Evolutionary conservation across 2,888 invertebrate genomes (phyloP).

Genomic region (Papilio elwesi): DNA sequence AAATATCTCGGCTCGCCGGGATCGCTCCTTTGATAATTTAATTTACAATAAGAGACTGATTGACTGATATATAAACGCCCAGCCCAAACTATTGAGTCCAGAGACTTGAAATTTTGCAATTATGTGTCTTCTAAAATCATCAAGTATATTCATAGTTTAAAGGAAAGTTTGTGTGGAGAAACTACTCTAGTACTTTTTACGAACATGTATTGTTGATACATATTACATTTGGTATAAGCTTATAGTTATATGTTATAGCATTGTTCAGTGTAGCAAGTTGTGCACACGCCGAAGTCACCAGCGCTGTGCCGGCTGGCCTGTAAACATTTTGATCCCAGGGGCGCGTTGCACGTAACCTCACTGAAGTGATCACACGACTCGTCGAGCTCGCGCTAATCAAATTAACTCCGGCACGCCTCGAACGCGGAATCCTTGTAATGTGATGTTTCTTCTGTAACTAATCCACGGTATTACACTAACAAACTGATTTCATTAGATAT

Average conservation of each 20-base stretch:
- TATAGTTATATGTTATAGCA: neutral
- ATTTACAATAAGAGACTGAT: too few relatives aligned
- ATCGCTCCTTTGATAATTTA: too few relatives aligned
- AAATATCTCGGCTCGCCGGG: too few relatives aligned
- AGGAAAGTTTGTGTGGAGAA: too few relatives aligned
- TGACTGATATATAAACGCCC: too few relatives aligned
- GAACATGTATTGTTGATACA: too few relatives aligned
- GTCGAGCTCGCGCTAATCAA: constrained; percentile 76
- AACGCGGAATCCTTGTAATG: constrained; percentile 68
- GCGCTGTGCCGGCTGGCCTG: constrained; percentile 40
- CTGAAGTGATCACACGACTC: constrained; percentile 80
- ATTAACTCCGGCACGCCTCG: constrained; percentile 72
- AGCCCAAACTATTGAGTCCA: too few relatives aligned
- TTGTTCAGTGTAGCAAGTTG: constrained; percentile 15
- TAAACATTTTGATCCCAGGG: constrained; percentile 57
- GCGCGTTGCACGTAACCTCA: constrained; percentile 66
- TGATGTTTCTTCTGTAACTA: constrained; percentile 52
- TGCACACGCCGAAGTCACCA: constrained; percentile 59
- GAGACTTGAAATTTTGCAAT: too few relatives aligned
- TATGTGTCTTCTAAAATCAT: too few relatives aligned
- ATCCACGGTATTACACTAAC: constrained; percentile 37
- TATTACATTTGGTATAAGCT: too few relatives aligned
- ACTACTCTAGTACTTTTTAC: too few relatives aligned
- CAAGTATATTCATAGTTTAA: too few relatives aligned
- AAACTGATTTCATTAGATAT: neutral